Base-by-base conservation (phyloP, 2,888 invertebrate species). In the Osmoderma eremita region DNA sequence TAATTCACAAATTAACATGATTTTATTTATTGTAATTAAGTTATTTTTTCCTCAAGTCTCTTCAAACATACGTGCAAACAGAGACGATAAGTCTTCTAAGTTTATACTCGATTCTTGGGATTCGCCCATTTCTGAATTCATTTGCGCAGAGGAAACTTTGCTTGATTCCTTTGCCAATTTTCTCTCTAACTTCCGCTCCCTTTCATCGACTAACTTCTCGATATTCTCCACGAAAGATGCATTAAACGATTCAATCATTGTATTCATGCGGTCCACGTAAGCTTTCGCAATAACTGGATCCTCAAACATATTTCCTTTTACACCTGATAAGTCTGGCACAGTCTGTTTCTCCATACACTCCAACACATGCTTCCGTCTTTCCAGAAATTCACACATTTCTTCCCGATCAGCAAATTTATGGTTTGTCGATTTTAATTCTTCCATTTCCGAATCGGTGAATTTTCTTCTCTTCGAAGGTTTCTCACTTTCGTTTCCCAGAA, bases 381-480 rank as follows among this genome's bases (percentile, higher is more conserved):
- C 8, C 15, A 42, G 42, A 3, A 42, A 13, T 17, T 42, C 42
- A 1, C 10, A 6, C 17, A 10, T 15, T 42, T 42, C 42, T 6
- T 42, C 15, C 17, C 15, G 42, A 42, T 42, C 6, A 13, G 42
- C 17, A 17, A 42, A 42, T 12, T 10, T 12, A 6, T 12, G 4
- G n/a, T 42, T 42, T n/a, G 12, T n/a, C 4, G 42, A 15, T 42
- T 42, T 3, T 17, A 17, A 42, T 10, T 15, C 42, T 42, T 13
- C 42, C 4, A 42, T 15, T 42, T 53, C 38, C 1, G 38, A 36
- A 38, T 53, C 53, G 1, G 15, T 17, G 3, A 53, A 17, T 53
- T 53, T 53, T n/a, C 53, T 36, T 53, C 38, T 53, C 36, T 38
- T 53, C 12, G 53, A 18, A 3, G 22, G n/a, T 5, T 50, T 24